Conservation (phyloP, 2,888 invertebrate genomes). For the Marasmarcha lunaedactyla region DNA sequence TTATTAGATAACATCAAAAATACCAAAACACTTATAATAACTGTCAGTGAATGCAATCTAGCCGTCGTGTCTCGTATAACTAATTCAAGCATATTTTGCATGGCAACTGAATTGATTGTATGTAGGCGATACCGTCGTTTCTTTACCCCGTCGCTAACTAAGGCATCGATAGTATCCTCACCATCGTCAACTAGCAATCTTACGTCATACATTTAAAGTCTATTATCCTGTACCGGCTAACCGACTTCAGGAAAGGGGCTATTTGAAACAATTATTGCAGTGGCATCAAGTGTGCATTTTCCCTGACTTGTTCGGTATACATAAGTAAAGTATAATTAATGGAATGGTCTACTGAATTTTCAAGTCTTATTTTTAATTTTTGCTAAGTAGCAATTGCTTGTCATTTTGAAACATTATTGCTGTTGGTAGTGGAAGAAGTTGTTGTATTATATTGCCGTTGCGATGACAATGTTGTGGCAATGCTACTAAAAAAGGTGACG, state of each 20-base stretch:
- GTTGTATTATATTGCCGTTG: no score
- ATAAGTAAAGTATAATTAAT: conserved; percentile 3
- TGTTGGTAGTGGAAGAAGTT: no score
- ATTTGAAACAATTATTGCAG: conserved; percentile 9
- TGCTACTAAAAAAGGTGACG: no score
- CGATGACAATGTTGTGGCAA: no score
- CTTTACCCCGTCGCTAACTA: background rate
- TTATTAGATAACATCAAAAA: no score
- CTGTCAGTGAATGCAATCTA: background rate
- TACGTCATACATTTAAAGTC: background rate
- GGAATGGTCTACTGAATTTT: conserved; percentile 4
- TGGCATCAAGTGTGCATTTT: conserved; percentile 36
- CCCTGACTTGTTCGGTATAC: conserved; percentile 20
- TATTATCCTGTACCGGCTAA: background rate
- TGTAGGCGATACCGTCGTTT: background rate
- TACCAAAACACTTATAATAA: no score
- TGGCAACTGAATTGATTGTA: conserved; percentile 19
- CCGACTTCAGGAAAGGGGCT: background rate
- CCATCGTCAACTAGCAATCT: background rate
- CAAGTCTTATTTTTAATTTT: conserved; percentile 13
- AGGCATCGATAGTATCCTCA: background rate
- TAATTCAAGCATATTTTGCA: conserved; percentile 29
- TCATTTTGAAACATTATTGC: no score
- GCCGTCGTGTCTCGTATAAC: conserved; percentile 15
- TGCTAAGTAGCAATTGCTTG: no score